phyloP scores from a whole-genome alignment of 1,140 invertebrate species.

The Scaptomyza montana region DNA sequence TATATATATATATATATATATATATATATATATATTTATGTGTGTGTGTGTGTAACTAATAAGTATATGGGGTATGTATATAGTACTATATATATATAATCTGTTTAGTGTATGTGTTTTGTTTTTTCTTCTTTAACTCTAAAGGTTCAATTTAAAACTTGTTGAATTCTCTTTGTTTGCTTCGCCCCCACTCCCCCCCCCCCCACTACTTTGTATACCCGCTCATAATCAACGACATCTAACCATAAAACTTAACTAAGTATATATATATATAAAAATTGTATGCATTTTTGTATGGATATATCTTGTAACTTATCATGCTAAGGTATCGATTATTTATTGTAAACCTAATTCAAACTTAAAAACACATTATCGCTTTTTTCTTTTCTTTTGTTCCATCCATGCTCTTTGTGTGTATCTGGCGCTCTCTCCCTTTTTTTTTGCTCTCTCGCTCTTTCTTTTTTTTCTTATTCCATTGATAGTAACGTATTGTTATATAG shows the following conservation, averaged over 20 bases:
- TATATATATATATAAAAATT: neutral
- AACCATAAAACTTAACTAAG: constrained; percentile 27
- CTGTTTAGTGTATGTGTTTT: constrained; percentile 24
- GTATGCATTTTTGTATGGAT: constrained; percentile 12
- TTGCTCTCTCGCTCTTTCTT: constrained; percentile 22
- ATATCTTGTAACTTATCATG: neutral
- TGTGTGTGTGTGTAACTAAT: neutral
- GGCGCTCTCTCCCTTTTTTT: constrained; percentile 41
- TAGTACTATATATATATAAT: constrained; percentile 19
- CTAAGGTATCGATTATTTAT: neutral
- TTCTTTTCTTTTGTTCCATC: neutral
- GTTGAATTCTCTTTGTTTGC: too few species aligned
- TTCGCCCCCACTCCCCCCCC: neutral
- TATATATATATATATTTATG: neutral
- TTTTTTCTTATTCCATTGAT: constrained; percentile 8
- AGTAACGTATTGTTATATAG: constrained; percentile 7
- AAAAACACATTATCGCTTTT: constrained; percentile 1
- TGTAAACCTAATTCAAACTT: neutral
- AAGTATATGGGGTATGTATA: constrained; percentile 10
- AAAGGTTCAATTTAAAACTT: constrained; percentile 24
- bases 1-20: neutral
- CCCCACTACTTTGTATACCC: too few species aligned
- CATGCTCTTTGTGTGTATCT: constrained; percentile 1
- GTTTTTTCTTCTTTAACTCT: constrained; percentile 19
- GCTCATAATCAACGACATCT: neutral